A percentile compares a stretch with the other conserved stretches of the same genome.
Conservation (phyloP, 2,113 vertebrate species). For the Eonycteris spelaea region DNA sequence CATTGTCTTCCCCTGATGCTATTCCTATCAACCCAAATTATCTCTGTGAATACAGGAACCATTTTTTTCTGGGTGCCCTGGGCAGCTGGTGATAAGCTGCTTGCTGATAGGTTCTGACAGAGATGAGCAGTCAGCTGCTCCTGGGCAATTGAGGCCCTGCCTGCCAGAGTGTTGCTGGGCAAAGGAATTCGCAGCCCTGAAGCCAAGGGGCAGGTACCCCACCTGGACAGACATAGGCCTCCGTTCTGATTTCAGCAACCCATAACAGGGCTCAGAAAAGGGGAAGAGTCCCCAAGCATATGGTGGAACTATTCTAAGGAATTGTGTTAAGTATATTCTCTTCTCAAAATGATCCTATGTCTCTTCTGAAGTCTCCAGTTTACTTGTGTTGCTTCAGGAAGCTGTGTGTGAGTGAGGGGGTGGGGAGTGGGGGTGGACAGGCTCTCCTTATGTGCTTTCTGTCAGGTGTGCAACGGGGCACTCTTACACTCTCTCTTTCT, state of each 20-base stretch:
- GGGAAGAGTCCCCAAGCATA: neutral
- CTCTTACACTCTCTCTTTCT: neutral
- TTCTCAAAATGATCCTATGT: neutral
- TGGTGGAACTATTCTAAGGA: neutral
- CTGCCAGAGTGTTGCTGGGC: neutral
- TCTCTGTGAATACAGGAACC: conserved; percentile 16
- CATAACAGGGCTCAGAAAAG: neutral
- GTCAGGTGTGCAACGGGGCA: neutral
- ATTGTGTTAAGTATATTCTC: neutral
- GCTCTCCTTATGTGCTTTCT: neutral
- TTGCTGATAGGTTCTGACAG: neutral
- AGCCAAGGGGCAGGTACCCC: neutral
- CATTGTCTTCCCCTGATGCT: conserved; percentile 1
- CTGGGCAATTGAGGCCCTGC: neutral
- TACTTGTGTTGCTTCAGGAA: neutral
- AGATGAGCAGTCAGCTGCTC: neutral
- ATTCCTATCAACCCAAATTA: conserved; percentile 48
- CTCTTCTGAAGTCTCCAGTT: neutral
- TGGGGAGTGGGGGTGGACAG: neutral
- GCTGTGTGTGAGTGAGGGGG: neutral
- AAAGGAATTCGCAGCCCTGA: neutral
- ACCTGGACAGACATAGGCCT: neutral
- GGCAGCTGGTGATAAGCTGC: conserved; percentile 17
- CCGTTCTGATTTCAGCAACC: neutral
- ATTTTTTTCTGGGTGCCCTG: neutral